These are phyloP conservation scores for Azorinus chamasolen DNA, from an alignment of 2,888 invertebrate species.

Conservation along the genomic window DNA sequence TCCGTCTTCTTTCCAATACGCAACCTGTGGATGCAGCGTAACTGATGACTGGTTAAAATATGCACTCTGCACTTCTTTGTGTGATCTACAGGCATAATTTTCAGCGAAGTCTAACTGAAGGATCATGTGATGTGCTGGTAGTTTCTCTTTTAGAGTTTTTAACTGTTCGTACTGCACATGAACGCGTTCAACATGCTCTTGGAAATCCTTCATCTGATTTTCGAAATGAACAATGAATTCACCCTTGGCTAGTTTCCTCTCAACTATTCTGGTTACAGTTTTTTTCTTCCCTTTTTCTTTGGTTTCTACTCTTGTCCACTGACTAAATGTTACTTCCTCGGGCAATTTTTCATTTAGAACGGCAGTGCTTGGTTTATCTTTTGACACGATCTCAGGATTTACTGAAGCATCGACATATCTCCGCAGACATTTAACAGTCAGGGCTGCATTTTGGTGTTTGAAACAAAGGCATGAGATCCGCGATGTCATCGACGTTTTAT, in stretches of 20 bases:
- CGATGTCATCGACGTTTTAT: constrained; percentile 13
- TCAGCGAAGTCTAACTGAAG: constrained; percentile 52
- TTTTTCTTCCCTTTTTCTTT: constrained; percentile 48
- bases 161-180: constrained; percentile 52
- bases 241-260: background rate
- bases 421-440: constrained; percentile 31
- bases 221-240: constrained; percentile 28
- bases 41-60: constrained; percentile 55
- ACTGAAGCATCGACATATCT: constrained; percentile 16
- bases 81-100: constrained; percentile 53
- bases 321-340: constrained; percentile 16
- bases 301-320: constrained; percentile 39
- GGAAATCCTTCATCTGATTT: constrained; percentile 50
- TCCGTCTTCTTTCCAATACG: constrained; percentile 35
- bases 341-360: constrained; percentile 12
- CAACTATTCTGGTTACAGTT: constrained; percentile 38
- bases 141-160: constrained; percentile 22
- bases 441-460: constrained; percentile 51
- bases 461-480: constrained; percentile 45
- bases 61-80: constrained; percentile 51
- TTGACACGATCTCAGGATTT: constrained; percentile 26
- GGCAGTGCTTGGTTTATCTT: constrained; percentile 7
- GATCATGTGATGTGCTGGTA: constrained; percentile 39
- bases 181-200: constrained; percentile 47
- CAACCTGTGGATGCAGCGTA: constrained; percentile 62